phyloP scores from a whole-genome alignment of 2,113 vertebrate genomes.

The Corythoichthys intestinalis region DNA sequence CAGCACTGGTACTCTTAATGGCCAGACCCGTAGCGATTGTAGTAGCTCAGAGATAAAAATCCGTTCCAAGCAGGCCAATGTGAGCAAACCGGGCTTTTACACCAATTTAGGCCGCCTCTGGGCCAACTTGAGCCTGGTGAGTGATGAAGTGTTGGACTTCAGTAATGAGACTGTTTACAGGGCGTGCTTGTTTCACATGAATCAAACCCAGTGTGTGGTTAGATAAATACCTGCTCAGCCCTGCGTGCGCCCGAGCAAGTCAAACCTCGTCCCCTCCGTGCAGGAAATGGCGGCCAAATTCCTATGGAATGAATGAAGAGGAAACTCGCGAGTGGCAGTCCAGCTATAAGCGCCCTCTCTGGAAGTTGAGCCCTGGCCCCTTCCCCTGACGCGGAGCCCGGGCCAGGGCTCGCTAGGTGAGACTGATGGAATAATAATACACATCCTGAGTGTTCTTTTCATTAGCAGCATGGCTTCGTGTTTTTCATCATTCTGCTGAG shows the following conservation, averaged over 20 bases:
- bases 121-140: slow-evolving; percentile 59
- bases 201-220: slow-evolving; percentile 75
- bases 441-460: slow-evolving; percentile 99
- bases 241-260: slow-evolving; percentile 63
- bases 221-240: slow-evolving; percentile 76
- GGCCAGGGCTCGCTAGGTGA: slow-evolving; percentile 97
- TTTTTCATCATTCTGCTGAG: slow-evolving; percentile 96
- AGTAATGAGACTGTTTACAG: slow-evolving; percentile 78
- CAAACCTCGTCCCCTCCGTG: slow-evolving; percentile 58
- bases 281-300: slow-evolving; percentile 93
- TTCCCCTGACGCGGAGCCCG: slow-evolving; percentile 77
- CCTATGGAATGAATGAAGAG: slow-evolving; percentile 88
- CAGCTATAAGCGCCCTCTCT: slow-evolving; percentile 67
- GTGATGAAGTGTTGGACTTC: slow-evolving; percentile 75
- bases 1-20: slow-evolving; percentile 1
- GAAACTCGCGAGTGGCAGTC: slow-evolving; percentile 87
- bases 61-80: slow-evolving; percentile 43
- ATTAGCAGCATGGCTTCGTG: slow-evolving; percentile 93
- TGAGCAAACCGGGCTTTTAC: slow-evolving; percentile 49
- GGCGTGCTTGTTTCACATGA: slow-evolving; percentile 76
- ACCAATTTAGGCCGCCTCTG: slow-evolving; percentile 44
- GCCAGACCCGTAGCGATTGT: slow-evolving; percentile 20
- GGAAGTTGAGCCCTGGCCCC: slow-evolving; percentile 71
- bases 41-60: slow-evolving; percentile 56
- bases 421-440: slow-evolving; percentile 99